Percentiles rank a stretch among this genome's conserved stretches.
These are phyloP conservation scores for Epistrophe grossulariae DNA, from an alignment of 2,888 invertebrate species.

Conservation along the genomic window DNA sequence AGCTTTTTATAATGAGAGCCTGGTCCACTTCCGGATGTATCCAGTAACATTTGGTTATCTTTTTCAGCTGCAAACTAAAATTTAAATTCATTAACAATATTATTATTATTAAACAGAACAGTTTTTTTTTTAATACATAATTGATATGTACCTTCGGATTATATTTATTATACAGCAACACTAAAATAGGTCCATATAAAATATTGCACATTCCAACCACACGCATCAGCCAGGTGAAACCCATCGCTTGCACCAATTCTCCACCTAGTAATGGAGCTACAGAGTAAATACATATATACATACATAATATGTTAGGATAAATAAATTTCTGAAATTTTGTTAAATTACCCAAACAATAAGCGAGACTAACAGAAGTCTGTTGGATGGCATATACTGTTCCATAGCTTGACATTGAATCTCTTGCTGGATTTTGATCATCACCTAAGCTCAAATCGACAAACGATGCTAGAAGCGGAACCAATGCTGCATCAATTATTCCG, in stretches of 20 bases:
- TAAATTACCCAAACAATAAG: slow-evolving; percentile 89
- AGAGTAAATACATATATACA: not conserved
- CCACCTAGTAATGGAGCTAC: slow-evolving; percentile 91
- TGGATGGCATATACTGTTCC: slow-evolving; percentile 93
- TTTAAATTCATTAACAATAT: not conserved
- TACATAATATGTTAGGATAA: too few species aligned
- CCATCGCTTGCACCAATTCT: slow-evolving; percentile 88
- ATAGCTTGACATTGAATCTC: slow-evolving; percentile 85
- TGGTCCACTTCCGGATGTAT: slow-evolving; percentile 78
- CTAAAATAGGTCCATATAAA: slow-evolving; percentile 88
- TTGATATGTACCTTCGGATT: slow-evolving; percentile 80
- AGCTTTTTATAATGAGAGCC: slow-evolving; percentile 82
- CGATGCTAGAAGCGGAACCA: slow-evolving; percentile 91
- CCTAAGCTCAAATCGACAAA: slow-evolving; percentile 86
- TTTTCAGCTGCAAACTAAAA: slow-evolving; percentile 79
- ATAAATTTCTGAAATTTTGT: not conserved
- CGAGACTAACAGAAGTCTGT: slow-evolving; percentile 92
- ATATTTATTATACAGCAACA: slow-evolving; percentile 81
- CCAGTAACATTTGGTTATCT: slow-evolving; percentile 81
- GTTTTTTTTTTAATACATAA: not conserved
- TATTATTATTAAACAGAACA: not conserved
- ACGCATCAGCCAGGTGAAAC: slow-evolving; percentile 91
- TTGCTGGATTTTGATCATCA: slow-evolving; percentile 78
- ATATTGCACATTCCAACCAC: slow-evolving; percentile 89
- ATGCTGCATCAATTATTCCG: slow-evolving; percentile 91